Base-by-base conservation (phyloP, 2,797 vertebrate species). In the Enteromius treurensis region DNA sequence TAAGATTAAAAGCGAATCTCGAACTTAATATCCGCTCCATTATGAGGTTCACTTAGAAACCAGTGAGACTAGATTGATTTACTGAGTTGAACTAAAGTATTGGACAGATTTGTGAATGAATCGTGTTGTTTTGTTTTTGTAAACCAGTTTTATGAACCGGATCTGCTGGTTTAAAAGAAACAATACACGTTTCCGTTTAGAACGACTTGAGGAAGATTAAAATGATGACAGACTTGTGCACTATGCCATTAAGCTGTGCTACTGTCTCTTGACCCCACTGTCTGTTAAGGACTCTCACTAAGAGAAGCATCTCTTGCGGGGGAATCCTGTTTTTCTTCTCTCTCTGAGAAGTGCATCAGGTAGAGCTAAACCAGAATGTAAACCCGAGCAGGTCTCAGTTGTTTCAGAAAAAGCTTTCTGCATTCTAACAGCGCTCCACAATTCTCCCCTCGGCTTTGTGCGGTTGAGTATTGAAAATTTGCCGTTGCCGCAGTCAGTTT, bases 391-490 rank as follows among this genome's bases (percentile, higher is more conserved):
- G 47, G 70, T 75, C 34, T 82, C 17, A 11, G 70, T 65, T 67
- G 47, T 82, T 68, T 82, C 34, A 32, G 47, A 17, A 76, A 49
- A 67, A 64, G 58, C 40, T 74, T 77, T 65, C 32, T 37, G 47
- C 80, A 76, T 67, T 82, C 49, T 70, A 58, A 77, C 60, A 23
- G 51, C 32, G 32, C n/a, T 65, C 60, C 62, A 23, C 6, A 45
- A 67, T 53, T 76, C 69, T 73, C 70, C 51, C n/a, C 6, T 62
- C 2, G 26, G 42, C 79, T 85, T 69, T 69, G 29, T 55, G 58
- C 34, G 13, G 71, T 60, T 69, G 49, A 80, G 40, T 85, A 37
- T 77, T 76, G 73, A 70, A 81, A 64, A 81, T 77, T 32, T 51
- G 58, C 79, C 9, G 17, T 81, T 76, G 64, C 60, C 3, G 47